Conservation (phyloP, 2,797 vertebrate genomes). For the Notoglanidium macrostoma region DNA sequence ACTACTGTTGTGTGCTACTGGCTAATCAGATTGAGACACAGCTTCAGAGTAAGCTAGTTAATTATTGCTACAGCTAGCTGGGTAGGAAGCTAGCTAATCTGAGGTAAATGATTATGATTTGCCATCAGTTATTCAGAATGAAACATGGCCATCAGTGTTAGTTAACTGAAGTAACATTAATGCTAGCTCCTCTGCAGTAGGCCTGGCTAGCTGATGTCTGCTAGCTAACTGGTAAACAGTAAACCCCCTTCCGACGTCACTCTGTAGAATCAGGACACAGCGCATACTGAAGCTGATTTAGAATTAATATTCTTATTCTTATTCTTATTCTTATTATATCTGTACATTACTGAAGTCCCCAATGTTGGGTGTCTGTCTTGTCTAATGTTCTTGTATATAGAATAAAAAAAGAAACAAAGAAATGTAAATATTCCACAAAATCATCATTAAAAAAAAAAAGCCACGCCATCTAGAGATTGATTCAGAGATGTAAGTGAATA, state of each 20-base stretch:
- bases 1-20: background rate
- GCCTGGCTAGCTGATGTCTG: background rate
- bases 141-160: background rate
- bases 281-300: background rate
- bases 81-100: background rate
- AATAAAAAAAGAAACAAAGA: background rate
- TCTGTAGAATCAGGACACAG: conserved; percentile 8
- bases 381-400: conserved; percentile 50
- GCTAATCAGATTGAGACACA: background rate
- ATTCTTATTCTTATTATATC: background rate
- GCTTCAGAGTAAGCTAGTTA: background rate
- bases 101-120: background rate
- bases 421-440: conserved; percentile 53
- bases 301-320: background rate
- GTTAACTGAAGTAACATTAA: background rate
- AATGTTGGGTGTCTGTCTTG: conserved; percentile 47
- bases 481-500: conserved; percentile 47
- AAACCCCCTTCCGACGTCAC: background rate
- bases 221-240: background rate
- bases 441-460: background rate
- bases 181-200: background rate
- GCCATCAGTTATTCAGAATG: background rate
- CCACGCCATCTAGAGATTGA: conserved; percentile 24
- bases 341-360: conserved; percentile 19
- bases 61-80: background rate